Evolutionary conservation across 2,888 invertebrate species (phyloP), one percentile per base, ranked within the genome.

Genomic region (Perizoma affinitatum): DNA sequence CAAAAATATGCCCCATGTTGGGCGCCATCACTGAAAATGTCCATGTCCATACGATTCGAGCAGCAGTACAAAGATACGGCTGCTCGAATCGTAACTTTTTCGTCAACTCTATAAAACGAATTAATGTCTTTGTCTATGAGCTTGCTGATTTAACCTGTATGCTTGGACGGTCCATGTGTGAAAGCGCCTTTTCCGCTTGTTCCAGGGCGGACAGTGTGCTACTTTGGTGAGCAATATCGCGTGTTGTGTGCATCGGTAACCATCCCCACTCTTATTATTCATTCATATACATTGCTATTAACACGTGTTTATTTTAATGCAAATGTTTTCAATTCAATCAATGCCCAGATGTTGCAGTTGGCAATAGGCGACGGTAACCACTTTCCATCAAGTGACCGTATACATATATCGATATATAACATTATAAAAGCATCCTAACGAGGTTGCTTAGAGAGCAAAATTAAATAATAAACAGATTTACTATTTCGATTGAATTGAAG

Each of bases 201-300:
- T 91, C 93, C 96, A 96, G 96, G 96, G 96, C 95, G 96, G 96
- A 95, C 96, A 96, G 96, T 96, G 96, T 95, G 96, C 96, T 95
- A 96, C 96, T 95, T 95, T 96, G 96, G 96, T 96, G 96, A 96
- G 96, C 96, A 96, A 96, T 96, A 95, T 95, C 95, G 96, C 96
- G 96, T 96, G 96, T 96, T 96, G 96, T 96, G 96, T 96, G 96
- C 96, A 96, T 96, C 96, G 96, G 96, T 96, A 96, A 95, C 95
- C 95, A 95, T 95, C 83, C 94, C 95, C 95, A 95, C 95, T 95
- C 94, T 95, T 93, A 91, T 93, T 93, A 94, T 87, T 87, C 88
- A 90, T 90, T 85, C 84, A 86, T 88, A 22, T 22, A 85, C 86
- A 83, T 86, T 80, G 91, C 91, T 90, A 77, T 88, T 88, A 89